Conservation (phyloP, 2,797 vertebrate species). For the Pangasius macronema region DNA sequence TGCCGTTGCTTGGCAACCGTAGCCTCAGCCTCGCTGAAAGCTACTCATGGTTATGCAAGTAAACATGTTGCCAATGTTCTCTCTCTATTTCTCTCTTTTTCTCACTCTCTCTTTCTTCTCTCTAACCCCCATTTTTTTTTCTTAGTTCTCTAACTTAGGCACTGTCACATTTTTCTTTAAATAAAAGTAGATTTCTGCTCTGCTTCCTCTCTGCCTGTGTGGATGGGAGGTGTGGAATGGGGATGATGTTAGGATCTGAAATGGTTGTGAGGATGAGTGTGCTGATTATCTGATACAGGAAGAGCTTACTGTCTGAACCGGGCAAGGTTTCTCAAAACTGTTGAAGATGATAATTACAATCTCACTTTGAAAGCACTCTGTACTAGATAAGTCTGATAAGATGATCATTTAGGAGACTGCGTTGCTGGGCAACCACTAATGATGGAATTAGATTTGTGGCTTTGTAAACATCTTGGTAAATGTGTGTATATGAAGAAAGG, state of each 20-base stretch:
- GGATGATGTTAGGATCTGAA: constrained; percentile 14
- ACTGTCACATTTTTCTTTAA: constrained; percentile 5
- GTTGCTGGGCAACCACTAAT: constrained; percentile 46
- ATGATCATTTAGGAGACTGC: constrained; percentile 38
- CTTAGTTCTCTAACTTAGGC: neutral
- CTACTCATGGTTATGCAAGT: constrained; percentile 57
- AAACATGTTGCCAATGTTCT: constrained; percentile 46
- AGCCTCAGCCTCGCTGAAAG: constrained; percentile 49
- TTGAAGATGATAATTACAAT: constrained; percentile 29
- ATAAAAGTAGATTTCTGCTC: constrained; percentile 19
- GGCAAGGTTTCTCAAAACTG: constrained; percentile 21
- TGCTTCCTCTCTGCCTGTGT: neutral
- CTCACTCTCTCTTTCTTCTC: constrained; percentile 48
- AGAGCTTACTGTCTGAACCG: constrained; percentile 8
- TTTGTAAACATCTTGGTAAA: constrained; percentile 37
- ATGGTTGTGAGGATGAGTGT: constrained; percentile 24
- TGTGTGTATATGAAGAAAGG: constrained; percentile 15
- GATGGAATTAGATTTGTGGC: constrained; percentile 42
- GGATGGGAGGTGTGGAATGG: neutral
- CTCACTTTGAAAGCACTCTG: constrained; percentile 31
- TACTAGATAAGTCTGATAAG: constrained; percentile 39
- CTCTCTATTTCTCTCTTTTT: constrained; percentile 45
- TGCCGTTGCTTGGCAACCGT: constrained; percentile 59
- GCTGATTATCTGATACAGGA: constrained; percentile 17
- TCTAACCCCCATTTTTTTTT: constrained; percentile 54